Percentiles rank a stretch among this genome's conserved stretches.
phyloP scores from a whole-genome alignment of 1,140 invertebrate species.

The Ips typographus region DNA sequence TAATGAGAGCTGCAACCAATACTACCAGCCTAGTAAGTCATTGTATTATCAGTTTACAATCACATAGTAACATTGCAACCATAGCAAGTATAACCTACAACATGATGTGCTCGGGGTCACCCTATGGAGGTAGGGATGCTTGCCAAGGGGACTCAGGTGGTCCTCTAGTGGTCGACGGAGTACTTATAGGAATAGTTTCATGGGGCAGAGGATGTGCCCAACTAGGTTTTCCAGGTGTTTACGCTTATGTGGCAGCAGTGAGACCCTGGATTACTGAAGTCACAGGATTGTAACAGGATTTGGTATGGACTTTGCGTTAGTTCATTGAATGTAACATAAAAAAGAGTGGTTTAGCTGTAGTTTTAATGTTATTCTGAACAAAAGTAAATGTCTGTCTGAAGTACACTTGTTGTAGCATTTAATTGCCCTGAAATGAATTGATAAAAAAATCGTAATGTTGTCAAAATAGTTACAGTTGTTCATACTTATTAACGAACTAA shows the following conservation, averaged over 20 bases:
- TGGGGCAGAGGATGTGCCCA: conserved; percentile 76
- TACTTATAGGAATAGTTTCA: conserved; percentile 60
- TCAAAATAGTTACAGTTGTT: too few species aligned
- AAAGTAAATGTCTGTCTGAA: too few species aligned
- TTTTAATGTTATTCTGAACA: too few species aligned
- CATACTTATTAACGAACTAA: too few species aligned
- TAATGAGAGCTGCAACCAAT: conserved; percentile 11
- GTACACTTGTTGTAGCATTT: too few species aligned
- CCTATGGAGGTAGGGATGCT: conserved; percentile 56
- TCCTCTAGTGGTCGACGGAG: conserved; percentile 54
- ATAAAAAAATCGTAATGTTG: too few species aligned
- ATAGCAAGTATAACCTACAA: conserved; percentile 47
- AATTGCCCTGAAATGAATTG: too few species aligned
- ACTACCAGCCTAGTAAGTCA: conserved; percentile 10
- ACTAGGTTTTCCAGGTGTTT: conserved; percentile 66
- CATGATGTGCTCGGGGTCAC: conserved; percentile 50
- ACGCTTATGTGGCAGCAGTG: conserved; percentile 60
- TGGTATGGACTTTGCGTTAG: too few species aligned
- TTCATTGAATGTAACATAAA: too few species aligned
- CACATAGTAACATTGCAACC: neutral
- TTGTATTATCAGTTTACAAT: neutral
- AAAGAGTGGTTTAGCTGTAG: too few species aligned
- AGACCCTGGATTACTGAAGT: conserved; percentile 15
- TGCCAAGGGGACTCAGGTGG: conserved; percentile 70
- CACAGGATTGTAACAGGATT: conserved; percentile 7